These are phyloP conservation scores for Pyrrhia umbra DNA, from an alignment of 2,888 invertebrate species.

Conservation along the genomic window DNA sequence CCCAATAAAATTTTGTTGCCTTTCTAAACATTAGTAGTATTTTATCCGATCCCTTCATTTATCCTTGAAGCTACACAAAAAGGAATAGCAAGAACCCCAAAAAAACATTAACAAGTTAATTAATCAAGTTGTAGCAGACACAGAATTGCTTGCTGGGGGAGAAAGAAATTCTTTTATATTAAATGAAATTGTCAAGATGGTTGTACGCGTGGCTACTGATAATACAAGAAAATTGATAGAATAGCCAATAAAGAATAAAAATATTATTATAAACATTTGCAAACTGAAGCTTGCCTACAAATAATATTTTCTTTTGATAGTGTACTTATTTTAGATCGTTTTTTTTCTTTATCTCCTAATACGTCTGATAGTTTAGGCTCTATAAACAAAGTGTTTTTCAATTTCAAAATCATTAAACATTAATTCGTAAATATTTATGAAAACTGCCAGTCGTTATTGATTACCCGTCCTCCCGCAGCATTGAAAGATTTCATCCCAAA, in stretches of 20 bases:
- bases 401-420: slow-evolving; percentile 2
- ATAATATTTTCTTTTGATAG: neutral
- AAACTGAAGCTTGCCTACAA: neutral
- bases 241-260: too few species aligned
- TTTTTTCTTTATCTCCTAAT: neutral
- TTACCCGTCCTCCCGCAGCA: slow-evolving; percentile 1
- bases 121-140: slow-evolving; percentile 67
- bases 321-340: neutral
- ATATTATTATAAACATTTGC: neutral
- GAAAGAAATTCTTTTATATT: slow-evolving; percentile 51
- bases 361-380: neutral
- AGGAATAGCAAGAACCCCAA: slow-evolving; percentile 35
- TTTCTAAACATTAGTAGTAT: slow-evolving; percentile 23
- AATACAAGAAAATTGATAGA: neutral
- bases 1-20: slow-evolving; percentile 11
- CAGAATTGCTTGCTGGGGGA: slow-evolving; percentile 58
- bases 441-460: slow-evolving; percentile 12
- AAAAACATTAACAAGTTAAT: slow-evolving; percentile 69
- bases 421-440: slow-evolving; percentile 21
- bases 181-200: slow-evolving; percentile 28
- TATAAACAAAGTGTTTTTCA: neutral
- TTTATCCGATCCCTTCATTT: slow-evolving; percentile 47
- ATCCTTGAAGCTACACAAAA: slow-evolving; percentile 50
- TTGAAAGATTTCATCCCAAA: slow-evolving; percentile 21
- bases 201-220: neutral